Conservation (phyloP, 2,113 vertebrate species). For the Mola mola region DNA sequence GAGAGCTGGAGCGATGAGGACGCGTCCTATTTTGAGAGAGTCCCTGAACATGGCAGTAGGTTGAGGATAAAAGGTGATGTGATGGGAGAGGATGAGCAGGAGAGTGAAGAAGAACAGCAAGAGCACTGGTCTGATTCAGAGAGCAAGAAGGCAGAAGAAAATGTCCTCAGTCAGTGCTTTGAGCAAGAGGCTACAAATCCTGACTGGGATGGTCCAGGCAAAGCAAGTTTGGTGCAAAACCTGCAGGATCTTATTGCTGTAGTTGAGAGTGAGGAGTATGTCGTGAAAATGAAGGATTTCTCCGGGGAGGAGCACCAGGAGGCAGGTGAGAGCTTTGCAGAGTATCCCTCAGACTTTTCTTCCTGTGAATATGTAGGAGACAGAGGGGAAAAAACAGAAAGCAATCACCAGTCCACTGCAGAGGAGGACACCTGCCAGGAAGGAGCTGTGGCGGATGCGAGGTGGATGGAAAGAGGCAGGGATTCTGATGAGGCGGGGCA, state of each 20-base stretch:
- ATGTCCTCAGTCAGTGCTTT: background rate
- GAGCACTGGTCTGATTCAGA: conserved; percentile 31
- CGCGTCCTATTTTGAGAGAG: conserved; percentile 47
- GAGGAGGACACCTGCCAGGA: background rate
- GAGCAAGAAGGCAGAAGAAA: conserved; percentile 29
- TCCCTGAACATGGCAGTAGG: conserved; percentile 37
- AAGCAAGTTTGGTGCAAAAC: conserved; percentile 17
- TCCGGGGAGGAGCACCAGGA: conserved; percentile 77
- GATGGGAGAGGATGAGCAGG: conserved; percentile 27
- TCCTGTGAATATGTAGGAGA: conserved; percentile 64
- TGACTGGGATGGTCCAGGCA: background rate
- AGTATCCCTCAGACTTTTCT: conserved; percentile 78
- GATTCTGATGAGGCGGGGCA: conserved; percentile 24
- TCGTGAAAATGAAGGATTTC: conserved; percentile 71
- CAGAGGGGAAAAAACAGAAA: conserved; percentile 17
- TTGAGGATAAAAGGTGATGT: conserved; percentile 31
- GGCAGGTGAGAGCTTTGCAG: conserved; percentile 77
- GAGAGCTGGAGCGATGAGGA: conserved; percentile 46
- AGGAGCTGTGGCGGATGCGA: background rate
- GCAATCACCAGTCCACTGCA: background rate
- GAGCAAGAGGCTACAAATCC: conserved; percentile 8
- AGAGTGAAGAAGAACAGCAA: conserved; percentile 22
- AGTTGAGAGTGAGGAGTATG: conserved; percentile 18
- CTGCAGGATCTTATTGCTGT: conserved; percentile 41
- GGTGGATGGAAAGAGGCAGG: background rate